These are phyloP conservation scores for Oncopeltus fasciatus DNA, from an alignment of 1,140 invertebrate species.

Conservation along the genomic window DNA sequence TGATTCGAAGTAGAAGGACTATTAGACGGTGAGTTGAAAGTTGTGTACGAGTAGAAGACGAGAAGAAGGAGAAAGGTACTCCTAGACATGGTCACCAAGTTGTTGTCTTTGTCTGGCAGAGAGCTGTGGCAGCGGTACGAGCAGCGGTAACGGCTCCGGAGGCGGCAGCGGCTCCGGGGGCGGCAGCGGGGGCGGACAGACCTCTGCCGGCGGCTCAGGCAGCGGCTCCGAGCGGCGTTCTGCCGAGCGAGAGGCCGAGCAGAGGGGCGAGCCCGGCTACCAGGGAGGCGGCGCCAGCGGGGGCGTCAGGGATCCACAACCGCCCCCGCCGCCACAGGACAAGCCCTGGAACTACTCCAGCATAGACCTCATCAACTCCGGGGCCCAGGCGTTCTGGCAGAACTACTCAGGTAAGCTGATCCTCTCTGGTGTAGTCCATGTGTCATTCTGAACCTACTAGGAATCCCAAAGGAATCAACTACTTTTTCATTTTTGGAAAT, in stretches of 20 bases:
- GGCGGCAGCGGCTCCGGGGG: not conserved
- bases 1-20: no score
- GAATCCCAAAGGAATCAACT: no score
- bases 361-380: slow-evolving; percentile 28
- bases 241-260: slow-evolving; percentile 12
- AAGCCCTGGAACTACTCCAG: slow-evolving; percentile 35
- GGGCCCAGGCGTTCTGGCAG: slow-evolving; percentile 64
- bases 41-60: no score
- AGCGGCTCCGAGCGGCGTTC: slow-evolving; percentile 7
- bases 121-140: not conserved
- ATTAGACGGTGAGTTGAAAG: no score
- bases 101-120: not conserved
- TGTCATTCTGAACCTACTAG: no score
- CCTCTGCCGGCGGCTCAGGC: not conserved
- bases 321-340: slow-evolving; percentile 30
- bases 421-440: no score
- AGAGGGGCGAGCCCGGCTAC: slow-evolving; percentile 8
- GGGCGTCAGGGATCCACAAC: slow-evolving; percentile 30
- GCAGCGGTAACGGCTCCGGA: not conserved
- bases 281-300: slow-evolving; percentile 17
- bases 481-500: no score
- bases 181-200: not conserved
- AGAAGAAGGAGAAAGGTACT: no score
- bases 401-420: slow-evolving; percentile 68
- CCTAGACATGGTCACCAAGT: no score